A percentile compares a stretch with the other conserved stretches of the same genome.
These are phyloP conservation scores for Heterohyrax brucei DNA, from an alignment of 2,797 vertebrate genomes.

Conservation along the genomic window DNA sequence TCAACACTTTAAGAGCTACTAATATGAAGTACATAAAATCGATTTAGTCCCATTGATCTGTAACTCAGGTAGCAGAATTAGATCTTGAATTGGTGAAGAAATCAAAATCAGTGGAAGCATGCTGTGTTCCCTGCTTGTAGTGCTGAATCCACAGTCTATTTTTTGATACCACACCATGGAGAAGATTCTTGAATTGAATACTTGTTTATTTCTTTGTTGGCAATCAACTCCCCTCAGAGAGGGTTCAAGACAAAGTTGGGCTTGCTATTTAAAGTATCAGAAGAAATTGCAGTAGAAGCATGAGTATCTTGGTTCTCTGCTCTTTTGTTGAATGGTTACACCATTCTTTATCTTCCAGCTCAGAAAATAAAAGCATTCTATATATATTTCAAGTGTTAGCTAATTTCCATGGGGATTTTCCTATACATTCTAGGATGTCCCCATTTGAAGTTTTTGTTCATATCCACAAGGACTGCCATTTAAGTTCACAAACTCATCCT, in stretches of 20 bases:
- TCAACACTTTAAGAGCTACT: constrained; percentile 66
- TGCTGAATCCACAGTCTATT: background rate
- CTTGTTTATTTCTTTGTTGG: background rate
- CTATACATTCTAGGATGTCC: background rate
- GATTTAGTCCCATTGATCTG: constrained; percentile 52
- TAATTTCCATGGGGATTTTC: background rate
- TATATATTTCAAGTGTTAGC: background rate
- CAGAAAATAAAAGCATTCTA: background rate
- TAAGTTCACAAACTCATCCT: too few species aligned
- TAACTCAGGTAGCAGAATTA: background rate
- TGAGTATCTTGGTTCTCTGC: background rate
- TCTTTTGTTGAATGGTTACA: background rate
- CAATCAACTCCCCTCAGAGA: background rate
- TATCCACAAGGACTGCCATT: too few species aligned
- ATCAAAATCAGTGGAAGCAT: background rate
- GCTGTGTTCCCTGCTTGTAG: background rate
- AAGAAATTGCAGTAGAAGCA: background rate
- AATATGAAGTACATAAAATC: constrained; percentile 47
- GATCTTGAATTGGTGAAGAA: background rate
- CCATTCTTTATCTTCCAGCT: background rate
- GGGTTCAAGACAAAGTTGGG: background rate
- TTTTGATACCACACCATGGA: background rate
- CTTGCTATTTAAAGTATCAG: background rate
- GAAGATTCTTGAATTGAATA: background rate
- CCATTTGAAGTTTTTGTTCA: background rate